These are phyloP conservation scores for Loris lydekkerianus DNA, from an alignment of 2,797 vertebrate species.

Conservation along the genomic window DNA sequence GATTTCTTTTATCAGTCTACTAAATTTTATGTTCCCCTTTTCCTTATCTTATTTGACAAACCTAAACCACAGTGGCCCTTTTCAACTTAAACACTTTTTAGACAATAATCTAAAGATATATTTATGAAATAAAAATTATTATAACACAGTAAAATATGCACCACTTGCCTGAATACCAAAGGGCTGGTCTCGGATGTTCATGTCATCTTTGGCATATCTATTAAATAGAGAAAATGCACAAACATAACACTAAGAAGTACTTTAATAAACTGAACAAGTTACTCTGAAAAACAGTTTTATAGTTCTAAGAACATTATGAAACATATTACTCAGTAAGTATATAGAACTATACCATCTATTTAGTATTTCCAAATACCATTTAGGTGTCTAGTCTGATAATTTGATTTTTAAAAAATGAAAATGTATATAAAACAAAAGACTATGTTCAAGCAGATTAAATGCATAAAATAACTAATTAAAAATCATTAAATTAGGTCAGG, in stretches of 20 bases:
- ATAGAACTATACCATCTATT: neutral
- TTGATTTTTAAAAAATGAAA: neutral
- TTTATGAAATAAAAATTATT: slow-evolving; percentile 77
- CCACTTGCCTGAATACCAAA: slow-evolving; percentile 98
- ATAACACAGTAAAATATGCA: slow-evolving; percentile 74
- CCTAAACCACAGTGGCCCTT: slow-evolving; percentile 6
- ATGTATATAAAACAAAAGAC: neutral
- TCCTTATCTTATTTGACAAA: slow-evolving; percentile 41
- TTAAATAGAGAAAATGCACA: slow-evolving; percentile 77
- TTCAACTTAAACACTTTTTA: slow-evolving; percentile 46
- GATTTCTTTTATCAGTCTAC: slow-evolving; percentile 11
- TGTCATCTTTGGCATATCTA: slow-evolving; percentile 99
- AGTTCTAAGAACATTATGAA: slow-evolving; percentile 61
- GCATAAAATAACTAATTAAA: neutral
- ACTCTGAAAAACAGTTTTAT: slow-evolving; percentile 28
- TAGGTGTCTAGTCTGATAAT: neutral
- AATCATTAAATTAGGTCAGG: neutral
- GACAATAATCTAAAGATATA: slow-evolving; percentile 64
- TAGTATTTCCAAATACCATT: slow-evolving; percentile 35
- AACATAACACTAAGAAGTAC: slow-evolving; percentile 15
- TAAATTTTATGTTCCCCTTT: slow-evolving; percentile 15
- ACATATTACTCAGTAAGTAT: neutral
- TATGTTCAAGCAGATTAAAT: neutral
- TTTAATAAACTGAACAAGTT: slow-evolving; percentile 41
- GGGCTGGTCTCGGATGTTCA: slow-evolving; percentile 99